These are phyloP conservation scores for Eptesicus fuscus DNA, from an alignment of 2,113 vertebrate species.

Conservation along the genomic window DNA sequence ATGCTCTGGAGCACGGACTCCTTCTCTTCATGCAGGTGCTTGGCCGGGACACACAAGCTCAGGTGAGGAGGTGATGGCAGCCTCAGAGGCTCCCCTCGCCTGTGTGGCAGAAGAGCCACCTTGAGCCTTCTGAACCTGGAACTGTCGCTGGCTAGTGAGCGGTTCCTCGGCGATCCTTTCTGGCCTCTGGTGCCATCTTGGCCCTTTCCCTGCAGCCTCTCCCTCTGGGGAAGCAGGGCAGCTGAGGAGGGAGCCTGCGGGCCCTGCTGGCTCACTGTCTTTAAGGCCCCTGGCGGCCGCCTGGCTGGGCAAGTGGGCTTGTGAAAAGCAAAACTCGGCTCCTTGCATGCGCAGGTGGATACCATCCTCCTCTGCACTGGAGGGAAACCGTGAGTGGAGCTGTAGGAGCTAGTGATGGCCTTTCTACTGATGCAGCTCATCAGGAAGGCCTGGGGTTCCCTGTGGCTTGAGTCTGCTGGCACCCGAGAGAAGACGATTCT, in stretches of 20 bases:
- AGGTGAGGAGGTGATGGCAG: slow-evolving; percentile 87
- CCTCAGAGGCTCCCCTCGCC: slow-evolving; percentile 80
- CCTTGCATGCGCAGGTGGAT: slow-evolving; percentile 51
- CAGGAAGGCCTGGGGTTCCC: no score
- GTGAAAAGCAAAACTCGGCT: no score
- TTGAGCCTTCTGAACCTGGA: slow-evolving; percentile 84
- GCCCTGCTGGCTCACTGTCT: slow-evolving; percentile 77
- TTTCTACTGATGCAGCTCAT: no score
- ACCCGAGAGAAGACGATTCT: no score
- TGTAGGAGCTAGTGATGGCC: not conserved
- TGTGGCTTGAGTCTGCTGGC: no score
- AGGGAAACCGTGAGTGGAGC: not conserved
- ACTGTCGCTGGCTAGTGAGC: not conserved
- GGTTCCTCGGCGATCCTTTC: slow-evolving; percentile 29
- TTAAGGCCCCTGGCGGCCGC: slow-evolving; percentile 85
- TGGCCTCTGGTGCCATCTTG: not conserved
- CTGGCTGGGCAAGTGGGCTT: slow-evolving; percentile 79
- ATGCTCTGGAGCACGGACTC: slow-evolving; percentile 82
- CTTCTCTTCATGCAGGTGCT: slow-evolving; percentile 89
- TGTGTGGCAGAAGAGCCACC: slow-evolving; percentile 83
- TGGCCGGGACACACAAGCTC: slow-evolving; percentile 85
- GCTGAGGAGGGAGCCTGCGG: slow-evolving; percentile 74
- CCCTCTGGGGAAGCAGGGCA: slow-evolving; percentile 78
- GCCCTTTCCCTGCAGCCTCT: slow-evolving; percentile 76
- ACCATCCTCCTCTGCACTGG: not conserved